Evolutionary conservation across 2,888 invertebrate species (phyloP), one percentile per base, ranked within the genome.

Genomic region (Isoperla grammatica): DNA sequence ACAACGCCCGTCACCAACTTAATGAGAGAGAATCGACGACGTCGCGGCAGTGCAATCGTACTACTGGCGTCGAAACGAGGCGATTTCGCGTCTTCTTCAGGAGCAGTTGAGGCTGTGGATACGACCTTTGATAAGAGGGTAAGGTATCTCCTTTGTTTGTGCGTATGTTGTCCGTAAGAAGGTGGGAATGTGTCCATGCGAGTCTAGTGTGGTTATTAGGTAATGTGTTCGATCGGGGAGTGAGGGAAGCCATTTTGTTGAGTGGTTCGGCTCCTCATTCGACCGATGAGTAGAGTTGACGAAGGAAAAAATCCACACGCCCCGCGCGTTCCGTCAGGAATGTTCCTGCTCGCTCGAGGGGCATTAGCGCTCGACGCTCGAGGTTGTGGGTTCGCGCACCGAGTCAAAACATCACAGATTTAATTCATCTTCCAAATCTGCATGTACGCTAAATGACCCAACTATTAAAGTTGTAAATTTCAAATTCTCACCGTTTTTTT

Each of bases 221-320:
- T 43, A 5, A 20, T 15, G n/a, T 22, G 22, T 46, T 46, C 46
- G 46, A 46, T 46, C 46, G 11, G 19, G 20, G 17, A 53, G 56
- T 20, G 40, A 46, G 56, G 57, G 63, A 63, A 59, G 63, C 63
- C 63, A 63, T 63, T 63, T 63, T 63, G 63, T 63, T 59, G 63
- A 59, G 57, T 59, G 61, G 50, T 62, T 62, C 46, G 29, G 15
- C 15, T 23, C 29, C 29, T 29, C 29, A 29, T n/a, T n/a, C n/a
- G n/a, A n/a, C n/a, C n/a, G n/a, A n/a, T n/a, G n/a, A n/a, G n/a
- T n/a, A n/a, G 8, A 29, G 8, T 6, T 29, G 29, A 29, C 29
- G 29, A 29, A 29, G 29, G 8, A 29, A 29, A 29, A 29, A 29
- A 29, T n/a, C n/a, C n/a, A n/a, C n/a, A n/a, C n/a, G n/a, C n/a